These are phyloP conservation scores for Lethenteron reissneri DNA, from an alignment of 2,113 vertebrate species.

Conservation along the genomic window DNA sequence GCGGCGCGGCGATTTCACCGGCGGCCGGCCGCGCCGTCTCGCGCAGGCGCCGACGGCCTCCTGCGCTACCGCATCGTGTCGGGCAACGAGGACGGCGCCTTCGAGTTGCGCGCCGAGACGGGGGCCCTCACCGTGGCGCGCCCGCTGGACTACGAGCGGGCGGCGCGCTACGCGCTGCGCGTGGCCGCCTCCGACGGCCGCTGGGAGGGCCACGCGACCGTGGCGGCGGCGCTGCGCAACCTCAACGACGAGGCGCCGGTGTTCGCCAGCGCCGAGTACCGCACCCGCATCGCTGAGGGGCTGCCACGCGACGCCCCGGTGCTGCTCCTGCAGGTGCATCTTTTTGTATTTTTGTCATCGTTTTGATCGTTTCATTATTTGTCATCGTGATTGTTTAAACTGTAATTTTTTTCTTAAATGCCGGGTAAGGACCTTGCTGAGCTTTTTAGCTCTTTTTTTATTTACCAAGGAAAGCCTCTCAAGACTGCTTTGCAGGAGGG, in stretches of 20 bases:
- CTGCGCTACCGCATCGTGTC: constrained; percentile 57
- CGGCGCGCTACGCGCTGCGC: constrained; percentile 43
- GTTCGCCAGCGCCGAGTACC: constrained; percentile 51
- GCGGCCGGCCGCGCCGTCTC: too few relatives aligned
- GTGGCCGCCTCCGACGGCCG: constrained; percentile 58
- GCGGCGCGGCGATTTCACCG: too few relatives aligned
- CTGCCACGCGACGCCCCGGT: constrained; percentile 36
- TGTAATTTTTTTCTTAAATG: not conserved
- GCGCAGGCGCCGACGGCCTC: constrained; percentile 45
- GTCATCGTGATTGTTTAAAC: not conserved
- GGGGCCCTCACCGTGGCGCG: constrained; percentile 50
- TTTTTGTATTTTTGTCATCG: not conserved
- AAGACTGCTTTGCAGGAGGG: too few relatives aligned
- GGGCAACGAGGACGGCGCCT: constrained; percentile 43
- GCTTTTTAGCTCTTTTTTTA: too few relatives aligned
- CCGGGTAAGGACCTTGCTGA: too few relatives aligned
- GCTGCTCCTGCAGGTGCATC: constrained; percentile 47
- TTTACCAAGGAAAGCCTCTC: too few relatives aligned
- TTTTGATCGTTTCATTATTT: too few relatives aligned
- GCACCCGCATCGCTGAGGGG: constrained; percentile 52
- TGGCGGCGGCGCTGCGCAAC: constrained; percentile 41
- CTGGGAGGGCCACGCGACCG: constrained; percentile 53
- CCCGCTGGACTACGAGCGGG: constrained; percentile 50
- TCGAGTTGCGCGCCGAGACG: constrained; percentile 49
- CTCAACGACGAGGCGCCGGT: constrained; percentile 62